Conservation (phyloP, 2,888 invertebrate genomes). For the Phortica okadai region DNA sequence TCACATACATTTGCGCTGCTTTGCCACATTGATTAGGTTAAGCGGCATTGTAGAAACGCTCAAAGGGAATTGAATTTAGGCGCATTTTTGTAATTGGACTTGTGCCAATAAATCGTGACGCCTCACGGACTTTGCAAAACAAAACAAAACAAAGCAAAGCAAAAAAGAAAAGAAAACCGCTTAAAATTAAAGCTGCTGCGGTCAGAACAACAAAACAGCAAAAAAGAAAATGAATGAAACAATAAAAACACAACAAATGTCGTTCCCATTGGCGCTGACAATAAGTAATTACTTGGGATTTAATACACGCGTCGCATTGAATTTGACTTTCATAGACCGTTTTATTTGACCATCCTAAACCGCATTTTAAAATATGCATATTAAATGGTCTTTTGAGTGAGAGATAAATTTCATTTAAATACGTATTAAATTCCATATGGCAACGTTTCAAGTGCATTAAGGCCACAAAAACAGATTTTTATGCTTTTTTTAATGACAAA, state of each 20-base stretch:
- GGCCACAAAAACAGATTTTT: neutral
- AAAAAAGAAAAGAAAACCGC: neutral
- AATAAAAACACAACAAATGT: neutral
- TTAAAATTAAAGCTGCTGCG: slow-evolving; percentile 4
- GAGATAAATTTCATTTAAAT: slow-evolving; percentile 20
- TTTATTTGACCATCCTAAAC: neutral
- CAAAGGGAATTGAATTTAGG: slow-evolving; percentile 23
- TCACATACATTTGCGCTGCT: neutral
- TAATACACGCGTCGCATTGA: neutral
- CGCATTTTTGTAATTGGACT: slow-evolving; percentile 20
- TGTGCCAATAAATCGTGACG: slow-evolving; percentile 13
- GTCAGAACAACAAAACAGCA: neutral
- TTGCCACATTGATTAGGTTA: slow-evolving; percentile 15
- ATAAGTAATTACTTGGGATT: slow-evolving; percentile 16
- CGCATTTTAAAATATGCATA: neutral
- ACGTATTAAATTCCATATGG: neutral
- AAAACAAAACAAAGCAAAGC: neutral
- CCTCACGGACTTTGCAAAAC: neutral
- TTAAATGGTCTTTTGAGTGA: slow-evolving; percentile 4
- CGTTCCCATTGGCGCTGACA: neutral
- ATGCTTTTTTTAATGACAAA: neutral
- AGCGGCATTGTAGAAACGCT: slow-evolving; percentile 35
- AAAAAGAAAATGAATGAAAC: neutral
- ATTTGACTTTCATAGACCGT: neutral
- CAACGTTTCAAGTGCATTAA: slow-evolving; percentile 3